Base-by-base conservation (phyloP, 2,888 invertebrate species). In the Melanargia galathea region DNA sequence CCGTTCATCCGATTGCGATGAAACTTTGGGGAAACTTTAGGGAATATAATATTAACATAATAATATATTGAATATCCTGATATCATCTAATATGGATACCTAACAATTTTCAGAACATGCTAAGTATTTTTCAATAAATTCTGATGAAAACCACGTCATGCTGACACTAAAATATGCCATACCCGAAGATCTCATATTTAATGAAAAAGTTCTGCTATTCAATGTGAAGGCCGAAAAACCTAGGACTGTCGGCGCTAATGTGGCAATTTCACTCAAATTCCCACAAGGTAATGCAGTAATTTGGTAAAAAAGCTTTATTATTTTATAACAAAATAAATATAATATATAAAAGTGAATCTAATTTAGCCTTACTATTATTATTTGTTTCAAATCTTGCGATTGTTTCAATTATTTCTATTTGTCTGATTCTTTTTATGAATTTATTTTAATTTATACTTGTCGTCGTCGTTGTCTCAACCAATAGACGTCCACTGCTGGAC, bases 181-280 rank as follows among this genome's bases (percentile, higher is more conserved):
- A 57, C 87, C 86, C 6, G 80, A 79, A 57, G 82, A 84, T 46
- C 49, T 88, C 22, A 84, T 84, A 69, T 83, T 80, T 65, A 74
- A 70, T 5, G 81, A 83, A 68, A 86, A 86, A 63, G 73, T 83
- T 57, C 70, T 88, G n/a, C 46, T 81, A 16, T 82, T 87, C 60
- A 83, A 74, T 66, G 70, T 87, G 60, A 43, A 82, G 62, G 88
- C 87, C 51, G 73, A 77, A 30, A 87, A 85, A 66, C 76, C 78
- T 18, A 76, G 82, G 60, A 85, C 86, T n/a, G 81, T 87, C 1
- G 86, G 84, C 2, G 87, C 84, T 3, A 80, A 69, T 43, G 76
- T 88, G 33, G 78, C 78, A 13, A 71, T 89, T 10, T 70, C 80
- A 60, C 76, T 90, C 66, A 66, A 73, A 56, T 76, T 88, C 55